Percentiles rank a stretch among this genome's conserved stretches.
These are phyloP conservation scores for Trachops cirrhosus DNA, from an alignment of 2,797 vertebrate species.

Conservation along the genomic window DNA sequence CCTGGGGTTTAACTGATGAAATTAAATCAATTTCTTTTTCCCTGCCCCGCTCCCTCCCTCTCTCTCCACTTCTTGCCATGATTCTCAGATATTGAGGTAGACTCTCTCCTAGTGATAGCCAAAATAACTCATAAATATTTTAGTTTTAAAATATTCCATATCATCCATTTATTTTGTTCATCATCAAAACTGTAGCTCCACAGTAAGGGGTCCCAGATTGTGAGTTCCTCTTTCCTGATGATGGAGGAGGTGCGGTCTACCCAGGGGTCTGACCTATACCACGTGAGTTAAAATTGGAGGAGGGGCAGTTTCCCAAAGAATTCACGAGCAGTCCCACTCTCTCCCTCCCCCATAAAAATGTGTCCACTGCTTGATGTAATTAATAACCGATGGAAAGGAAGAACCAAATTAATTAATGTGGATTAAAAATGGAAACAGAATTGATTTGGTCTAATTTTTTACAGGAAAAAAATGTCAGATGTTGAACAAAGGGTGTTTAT, in stretches of 20 bases:
- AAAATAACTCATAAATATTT: neutral
- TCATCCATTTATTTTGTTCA: neutral
- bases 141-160: no score
- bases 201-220: neutral
- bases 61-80: neutral
- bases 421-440: neutral
- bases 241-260: neutral
- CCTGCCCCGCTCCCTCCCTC: no score
- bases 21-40: neutral
- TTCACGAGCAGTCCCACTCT: neutral
- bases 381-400: neutral
- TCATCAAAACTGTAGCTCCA: neutral
- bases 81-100: neutral
- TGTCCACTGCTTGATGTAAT: neutral
- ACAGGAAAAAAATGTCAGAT: neutral
- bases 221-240: neutral
- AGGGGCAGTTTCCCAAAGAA: neutral
- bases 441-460: neutral
- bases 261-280: neutral
- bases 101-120: neutral
- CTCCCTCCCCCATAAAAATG: neutral
- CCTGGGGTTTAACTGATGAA: neutral
- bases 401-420: neutral
- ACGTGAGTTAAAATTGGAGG: neutral
- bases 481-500: neutral